Evolutionary conservation across 2,113 vertebrate genomes (phyloP), one percentile per base, ranked within the genome.

Genomic region (Suncus etruscus): DNA sequence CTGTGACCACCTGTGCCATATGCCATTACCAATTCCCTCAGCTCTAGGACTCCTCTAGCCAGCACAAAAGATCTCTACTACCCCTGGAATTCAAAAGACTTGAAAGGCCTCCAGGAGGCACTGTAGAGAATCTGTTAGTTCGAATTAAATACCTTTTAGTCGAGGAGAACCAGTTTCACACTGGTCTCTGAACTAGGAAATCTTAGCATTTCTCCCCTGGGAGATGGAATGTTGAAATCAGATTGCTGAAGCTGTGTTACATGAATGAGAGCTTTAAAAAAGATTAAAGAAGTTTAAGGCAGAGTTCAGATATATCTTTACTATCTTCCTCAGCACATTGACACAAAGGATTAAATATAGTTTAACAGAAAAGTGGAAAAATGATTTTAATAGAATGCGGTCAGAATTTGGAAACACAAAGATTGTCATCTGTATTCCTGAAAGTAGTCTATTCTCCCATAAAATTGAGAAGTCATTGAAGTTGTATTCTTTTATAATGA

Each of bases 231-330:
- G 87, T 84, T 97, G 96, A 97, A 97, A 97, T 97, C 96, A 96
- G 97, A 97, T 97, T 97, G 95, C 95, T 91, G 82, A 96, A 97
- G 94, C 93, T 93, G 86, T 95, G 94, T 93, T 96, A 96, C 95
- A 97, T 96, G 94, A 97, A 97, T 96, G 94, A 97, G 95, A 97
- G 96, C 95, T 96, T 96, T 80, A 95, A 97, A 97, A 96, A 97
- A 97, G 94, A 97, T 96, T 97, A 96, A 97, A 98, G 91, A 96
- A 95, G 94, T 96, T 97, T 97, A 96, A 97, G 96, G 95, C 92
- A 94, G 94, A 96, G 96, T 97, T 98, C 96, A 96, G 96, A 81
- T 96, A 94, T 95, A 96, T 97, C 96, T 98, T 97, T 97, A 93
- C 95, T 97, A 96, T 97, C 96, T 98, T 96, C 92, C 83, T 94